A percentile compares a stretch with the other conserved stretches of the same genome.
These are phyloP conservation scores for Chrysopa pallens DNA, from an alignment of 1,140 invertebrate genomes.

Conservation along the genomic window DNA sequence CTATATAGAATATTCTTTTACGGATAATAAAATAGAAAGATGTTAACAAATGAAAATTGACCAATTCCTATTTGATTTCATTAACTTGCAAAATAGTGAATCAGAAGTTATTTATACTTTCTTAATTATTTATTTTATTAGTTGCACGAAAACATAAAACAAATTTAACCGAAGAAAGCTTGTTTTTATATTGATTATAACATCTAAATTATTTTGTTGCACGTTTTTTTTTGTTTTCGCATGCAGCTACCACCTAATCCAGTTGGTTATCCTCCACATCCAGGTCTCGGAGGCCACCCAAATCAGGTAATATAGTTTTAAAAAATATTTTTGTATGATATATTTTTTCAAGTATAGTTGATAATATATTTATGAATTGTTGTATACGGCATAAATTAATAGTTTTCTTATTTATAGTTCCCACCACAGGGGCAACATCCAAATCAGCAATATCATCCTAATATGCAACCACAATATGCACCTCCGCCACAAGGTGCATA, in stretches of 20 bases:
- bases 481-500: not conserved
- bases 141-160: too few relatives aligned
- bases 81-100: too few relatives aligned
- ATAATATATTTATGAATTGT: constrained; percentile 1
- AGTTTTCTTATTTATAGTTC: constrained; percentile 1
- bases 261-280: constrained; percentile 4
- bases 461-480: constrained; percentile 4
- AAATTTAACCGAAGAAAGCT: too few relatives aligned
- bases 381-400: constrained; percentile 4
- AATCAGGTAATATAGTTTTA: too few relatives aligned
- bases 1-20: too few relatives aligned
- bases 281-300: not conserved
- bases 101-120: too few relatives aligned
- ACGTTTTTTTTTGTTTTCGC: constrained; percentile 1
- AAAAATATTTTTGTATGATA: too few relatives aligned
- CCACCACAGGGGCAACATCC: constrained; percentile 8
- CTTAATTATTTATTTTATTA: too few relatives aligned
- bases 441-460: constrained; percentile 6
- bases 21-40: too few relatives aligned
- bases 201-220: constrained; percentile 4
- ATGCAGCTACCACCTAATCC: not conserved
- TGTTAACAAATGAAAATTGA: too few relatives aligned
- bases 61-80: too few relatives aligned
- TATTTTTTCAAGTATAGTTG: not conserved
- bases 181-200: not conserved